Evolutionary conservation across 2,797 vertebrate species (phyloP), one percentile per base, ranked within the genome.

Genomic region (Oceanodroma leucorhoa): DNA sequence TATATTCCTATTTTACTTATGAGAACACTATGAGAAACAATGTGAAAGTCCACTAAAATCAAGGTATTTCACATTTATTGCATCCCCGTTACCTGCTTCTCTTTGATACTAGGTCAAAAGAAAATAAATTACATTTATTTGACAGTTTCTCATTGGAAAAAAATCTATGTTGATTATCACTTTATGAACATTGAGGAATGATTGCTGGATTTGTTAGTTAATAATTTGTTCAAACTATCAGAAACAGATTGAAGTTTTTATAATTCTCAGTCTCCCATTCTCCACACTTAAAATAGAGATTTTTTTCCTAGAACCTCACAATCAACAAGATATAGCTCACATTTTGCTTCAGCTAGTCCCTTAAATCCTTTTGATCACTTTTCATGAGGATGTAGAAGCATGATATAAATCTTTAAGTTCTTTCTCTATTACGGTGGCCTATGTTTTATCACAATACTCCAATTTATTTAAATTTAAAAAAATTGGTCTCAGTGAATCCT

Each of bases 371-470:
- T 46, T 72, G 38, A 76, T 73, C 40, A 79, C 14, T 76, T 79
- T 87, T 76, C n/a, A 75, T 2, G 5, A 87, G 53, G 22, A 46
- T 45, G 34, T 18, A 82, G 53, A 65, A 9, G 12, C 21, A 62
- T 2, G 4, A 71, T 15, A 41, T n/a, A 76, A 62, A 67, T 21
- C 11, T 67, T 87, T 46, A 45, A 36, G 50, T 67, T 61, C 41
- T 78, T n/a, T 23, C 34, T 50, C 36, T 55, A 5, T 38, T 51
- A 46, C 0, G 0, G 14, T 43, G 23, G 21, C 8, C 38, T 53
- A 5, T 30, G 11, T 54, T 77, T 83, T 86, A 70, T 73, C 43
- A 46, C 46, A 94, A 27, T 45, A 29, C 13, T 51, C 14, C 22
- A 32, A 46, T 62, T 66, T 51, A 53, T 54, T 20, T 12, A 2